phyloP scores from a whole-genome alignment of 2,888 invertebrate genomes.

The Parnassius mnemosyne region DNA sequence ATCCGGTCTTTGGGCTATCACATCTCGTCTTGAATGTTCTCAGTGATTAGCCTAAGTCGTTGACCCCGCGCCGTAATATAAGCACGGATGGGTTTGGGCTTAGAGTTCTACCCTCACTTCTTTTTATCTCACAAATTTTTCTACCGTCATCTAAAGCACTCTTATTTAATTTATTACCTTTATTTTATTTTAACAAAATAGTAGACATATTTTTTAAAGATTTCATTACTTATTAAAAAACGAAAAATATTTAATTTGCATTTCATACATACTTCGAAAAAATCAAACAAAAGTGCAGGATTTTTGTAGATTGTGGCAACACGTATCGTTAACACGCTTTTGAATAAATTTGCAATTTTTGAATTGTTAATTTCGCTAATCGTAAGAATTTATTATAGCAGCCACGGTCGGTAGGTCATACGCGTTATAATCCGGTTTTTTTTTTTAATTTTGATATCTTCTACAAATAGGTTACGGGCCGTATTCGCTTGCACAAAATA shows the following conservation, averaged over 20 bases:
- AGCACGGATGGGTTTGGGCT: no score
- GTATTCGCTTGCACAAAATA: slow-evolving; percentile 6
- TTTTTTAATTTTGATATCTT: slow-evolving; percentile 12
- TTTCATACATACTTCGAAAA: background rate
- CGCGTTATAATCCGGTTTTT: slow-evolving; percentile 3
- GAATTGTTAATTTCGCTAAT: slow-evolving; percentile 25
- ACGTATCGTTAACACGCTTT: slow-evolving; percentile 3
- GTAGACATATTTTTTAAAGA: no score
- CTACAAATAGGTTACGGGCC: slow-evolving; percentile 1
- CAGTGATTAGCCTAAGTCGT: no score
- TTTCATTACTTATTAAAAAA: no score
- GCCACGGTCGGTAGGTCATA: slow-evolving; percentile 2
- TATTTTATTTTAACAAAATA: no score
- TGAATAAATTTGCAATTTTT: slow-evolving; percentile 22
- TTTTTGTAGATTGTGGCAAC: slow-evolving; percentile 5
- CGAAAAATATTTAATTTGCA: background rate
- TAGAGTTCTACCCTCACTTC: no score
- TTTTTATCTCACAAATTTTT: no score
- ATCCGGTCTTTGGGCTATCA: no score
- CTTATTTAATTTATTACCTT: no score
- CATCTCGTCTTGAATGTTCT: no score
- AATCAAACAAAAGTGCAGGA: slow-evolving; percentile 3
- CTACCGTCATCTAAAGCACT: no score
- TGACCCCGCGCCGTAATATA: no score
- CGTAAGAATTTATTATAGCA: slow-evolving; percentile 20